Percentiles rank a stretch among this genome's conserved stretches.
Conservation (phyloP, 2,797 vertebrate species). For the Pagetopsis macropterus region DNA sequence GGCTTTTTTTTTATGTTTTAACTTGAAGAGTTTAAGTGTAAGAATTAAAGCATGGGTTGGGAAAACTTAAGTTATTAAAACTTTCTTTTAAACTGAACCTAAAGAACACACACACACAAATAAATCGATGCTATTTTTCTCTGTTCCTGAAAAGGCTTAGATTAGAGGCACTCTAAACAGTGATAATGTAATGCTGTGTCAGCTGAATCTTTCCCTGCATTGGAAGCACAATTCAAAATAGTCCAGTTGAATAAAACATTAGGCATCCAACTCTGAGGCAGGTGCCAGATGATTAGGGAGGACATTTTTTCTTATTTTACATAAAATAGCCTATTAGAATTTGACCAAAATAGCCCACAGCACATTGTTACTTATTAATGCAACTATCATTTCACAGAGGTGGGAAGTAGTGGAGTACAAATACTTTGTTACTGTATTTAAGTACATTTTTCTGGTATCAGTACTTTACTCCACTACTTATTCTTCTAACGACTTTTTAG, state of each 20-base stretch:
- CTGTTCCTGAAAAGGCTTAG: neutral
- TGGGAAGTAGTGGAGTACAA: too few species aligned
- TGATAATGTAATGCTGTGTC: neutral
- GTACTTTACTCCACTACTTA: too few species aligned
- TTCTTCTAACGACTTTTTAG: too few species aligned
- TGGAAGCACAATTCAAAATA: conserved; percentile 6
- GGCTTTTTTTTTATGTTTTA: conserved; percentile 5
- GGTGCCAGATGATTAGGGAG: conserved; percentile 4
- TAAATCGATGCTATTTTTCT: neutral
- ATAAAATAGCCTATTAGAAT: conserved; percentile 7
- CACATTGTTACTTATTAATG: conserved; percentile 10
- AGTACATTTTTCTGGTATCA: too few species aligned
- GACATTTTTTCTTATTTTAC: conserved; percentile 7
- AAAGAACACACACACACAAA: neutral
- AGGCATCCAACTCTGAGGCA: neutral
- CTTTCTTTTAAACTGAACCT: neutral
- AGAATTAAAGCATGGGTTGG: neutral
- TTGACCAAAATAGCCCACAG: neutral
- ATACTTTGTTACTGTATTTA: too few species aligned
- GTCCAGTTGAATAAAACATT: conserved; percentile 7
- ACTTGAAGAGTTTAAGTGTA: neutral
- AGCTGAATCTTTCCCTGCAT: neutral
- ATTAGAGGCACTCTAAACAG: neutral
- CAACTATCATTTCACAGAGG: too few species aligned
- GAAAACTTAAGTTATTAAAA: conserved; percentile 3